Conservation (phyloP, 2,797 vertebrate genomes). For the Acipenser transmontanus region DNA sequence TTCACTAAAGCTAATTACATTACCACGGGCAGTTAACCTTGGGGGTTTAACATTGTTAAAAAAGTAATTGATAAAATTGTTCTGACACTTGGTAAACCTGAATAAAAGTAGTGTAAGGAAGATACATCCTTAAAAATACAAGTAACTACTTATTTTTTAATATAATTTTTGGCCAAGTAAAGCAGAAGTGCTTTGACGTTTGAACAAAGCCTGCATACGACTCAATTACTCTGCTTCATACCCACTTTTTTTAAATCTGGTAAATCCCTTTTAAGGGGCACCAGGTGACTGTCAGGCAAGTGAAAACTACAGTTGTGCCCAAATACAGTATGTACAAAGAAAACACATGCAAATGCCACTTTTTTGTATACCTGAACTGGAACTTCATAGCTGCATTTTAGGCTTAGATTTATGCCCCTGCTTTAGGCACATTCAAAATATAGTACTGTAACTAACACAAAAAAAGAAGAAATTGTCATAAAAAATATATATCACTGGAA, state of each 20-base stretch:
- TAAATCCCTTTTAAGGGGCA: no score
- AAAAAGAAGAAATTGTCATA: slow-evolving; percentile 53
- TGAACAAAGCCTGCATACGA: slow-evolving; percentile 22
- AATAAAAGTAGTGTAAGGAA: slow-evolving; percentile 39
- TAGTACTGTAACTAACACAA: slow-evolving; percentile 53
- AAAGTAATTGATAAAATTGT: neutral
- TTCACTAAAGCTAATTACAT: neutral
- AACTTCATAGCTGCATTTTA: slow-evolving; percentile 33
- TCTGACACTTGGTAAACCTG: slow-evolving; percentile 22
- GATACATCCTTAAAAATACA: slow-evolving; percentile 56
- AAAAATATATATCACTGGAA: slow-evolving; percentile 31
- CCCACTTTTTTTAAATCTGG: no score
- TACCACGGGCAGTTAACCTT: slow-evolving; percentile 28
- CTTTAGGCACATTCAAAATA: slow-evolving; percentile 46
- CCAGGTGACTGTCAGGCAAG: neutral
- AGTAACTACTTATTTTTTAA: slow-evolving; percentile 25
- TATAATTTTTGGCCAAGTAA: slow-evolving; percentile 48
- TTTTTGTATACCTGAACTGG: slow-evolving; percentile 23
- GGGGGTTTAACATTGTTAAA: slow-evolving; percentile 43
- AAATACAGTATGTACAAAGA: neutral
- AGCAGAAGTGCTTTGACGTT: slow-evolving; percentile 25
- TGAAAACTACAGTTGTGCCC: slow-evolving; percentile 2
- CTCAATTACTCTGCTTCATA: slow-evolving; percentile 24
- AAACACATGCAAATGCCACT: slow-evolving; percentile 13
- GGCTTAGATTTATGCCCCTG: slow-evolving; percentile 22